These are phyloP conservation scores for Philopedon plagiatum DNA, from an alignment of 2,888 invertebrate genomes.

Conservation along the genomic window DNA sequence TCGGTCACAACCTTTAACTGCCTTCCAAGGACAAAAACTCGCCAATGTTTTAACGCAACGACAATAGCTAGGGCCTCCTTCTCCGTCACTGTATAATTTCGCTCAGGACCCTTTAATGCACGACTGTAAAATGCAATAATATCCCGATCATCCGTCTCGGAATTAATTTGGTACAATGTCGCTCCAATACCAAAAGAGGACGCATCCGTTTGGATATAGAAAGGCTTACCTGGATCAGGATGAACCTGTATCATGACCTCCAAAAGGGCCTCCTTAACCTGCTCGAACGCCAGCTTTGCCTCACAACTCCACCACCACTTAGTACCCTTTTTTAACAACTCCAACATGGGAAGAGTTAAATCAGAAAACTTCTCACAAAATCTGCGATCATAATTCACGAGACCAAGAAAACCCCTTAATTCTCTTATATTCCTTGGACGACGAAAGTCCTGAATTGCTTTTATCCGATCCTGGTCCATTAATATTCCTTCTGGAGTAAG, in stretches of 20 bases:
- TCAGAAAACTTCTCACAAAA: conserved; percentile 29
- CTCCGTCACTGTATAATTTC: conserved; percentile 33
- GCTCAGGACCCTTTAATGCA: conserved; percentile 29
- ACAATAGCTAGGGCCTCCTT: conserved; percentile 36
- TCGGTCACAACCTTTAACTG: conserved; percentile 39
- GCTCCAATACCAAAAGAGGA: conserved; percentile 12
- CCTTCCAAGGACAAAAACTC: conserved; percentile 32
- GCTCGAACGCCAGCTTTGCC: conserved; percentile 24
- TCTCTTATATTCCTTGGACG: conserved; percentile 35
- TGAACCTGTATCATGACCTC: conserved; percentile 26
- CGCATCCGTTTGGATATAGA: conserved; percentile 12
- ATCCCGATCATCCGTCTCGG: conserved; percentile 7
- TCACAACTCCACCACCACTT: conserved; percentile 36
- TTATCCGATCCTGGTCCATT: conserved; percentile 23
- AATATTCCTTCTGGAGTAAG: too few species aligned
- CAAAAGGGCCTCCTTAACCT: conserved; percentile 29
- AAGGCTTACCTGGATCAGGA: conserved; percentile 28
- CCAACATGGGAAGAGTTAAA: conserved; percentile 22
- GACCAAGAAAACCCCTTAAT: conserved; percentile 34
- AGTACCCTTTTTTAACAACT: conserved; percentile 32
- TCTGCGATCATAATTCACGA: conserved; percentile 23
- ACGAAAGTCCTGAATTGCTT: conserved; percentile 31
- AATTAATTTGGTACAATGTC: conserved; percentile 17
- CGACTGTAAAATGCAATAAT: conserved; percentile 44
- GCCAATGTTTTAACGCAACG: conserved; percentile 34